These are phyloP conservation scores for Cinara cedri DNA, from an alignment of 2,888 invertebrate species.

Conservation along the genomic window DNA sequence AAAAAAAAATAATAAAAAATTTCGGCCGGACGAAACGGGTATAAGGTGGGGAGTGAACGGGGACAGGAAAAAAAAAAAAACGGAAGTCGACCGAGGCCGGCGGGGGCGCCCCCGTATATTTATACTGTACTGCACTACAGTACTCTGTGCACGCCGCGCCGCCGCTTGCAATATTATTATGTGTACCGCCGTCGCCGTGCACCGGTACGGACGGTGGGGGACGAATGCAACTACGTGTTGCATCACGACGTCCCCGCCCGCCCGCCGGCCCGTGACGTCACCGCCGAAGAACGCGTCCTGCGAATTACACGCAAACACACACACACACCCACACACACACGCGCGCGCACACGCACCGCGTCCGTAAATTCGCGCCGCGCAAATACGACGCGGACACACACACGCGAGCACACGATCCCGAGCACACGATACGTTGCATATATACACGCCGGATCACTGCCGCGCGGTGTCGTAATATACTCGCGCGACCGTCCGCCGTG, in stretches of 20 bases:
- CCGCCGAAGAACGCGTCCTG: constrained; percentile 51
- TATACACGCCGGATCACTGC: constrained; percentile 36
- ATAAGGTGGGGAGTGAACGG: constrained; percentile 46
- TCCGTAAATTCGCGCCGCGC: not conserved
- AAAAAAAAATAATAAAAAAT: constrained; percentile 57
- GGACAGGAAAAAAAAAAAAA: constrained; percentile 51
- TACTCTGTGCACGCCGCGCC: not conserved
- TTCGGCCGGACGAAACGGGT: constrained; percentile 54
- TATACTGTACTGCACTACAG: too few relatives aligned
- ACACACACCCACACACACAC: not conserved
- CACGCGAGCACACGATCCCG: not conserved
- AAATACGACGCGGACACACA: not conserved
- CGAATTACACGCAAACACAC: constrained; percentile 10
- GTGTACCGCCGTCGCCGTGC: not conserved
- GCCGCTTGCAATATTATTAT: not conserved
- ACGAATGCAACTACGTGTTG: constrained; percentile 58
- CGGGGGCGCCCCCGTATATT: constrained; percentile 27
- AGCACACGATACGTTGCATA: not conserved
- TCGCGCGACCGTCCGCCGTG: constrained; percentile 53
- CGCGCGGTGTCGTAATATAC: constrained; percentile 53
- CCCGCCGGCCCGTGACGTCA: constrained; percentile 57
- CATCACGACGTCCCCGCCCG: constrained; percentile 52
- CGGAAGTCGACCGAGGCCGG: constrained; percentile 42
- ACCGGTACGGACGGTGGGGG: constrained; percentile 37
- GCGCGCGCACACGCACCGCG: not conserved